Evolutionary conservation across 2,888 invertebrate species (phyloP).

Genomic region (Scaptomyza tumidula): DNA sequence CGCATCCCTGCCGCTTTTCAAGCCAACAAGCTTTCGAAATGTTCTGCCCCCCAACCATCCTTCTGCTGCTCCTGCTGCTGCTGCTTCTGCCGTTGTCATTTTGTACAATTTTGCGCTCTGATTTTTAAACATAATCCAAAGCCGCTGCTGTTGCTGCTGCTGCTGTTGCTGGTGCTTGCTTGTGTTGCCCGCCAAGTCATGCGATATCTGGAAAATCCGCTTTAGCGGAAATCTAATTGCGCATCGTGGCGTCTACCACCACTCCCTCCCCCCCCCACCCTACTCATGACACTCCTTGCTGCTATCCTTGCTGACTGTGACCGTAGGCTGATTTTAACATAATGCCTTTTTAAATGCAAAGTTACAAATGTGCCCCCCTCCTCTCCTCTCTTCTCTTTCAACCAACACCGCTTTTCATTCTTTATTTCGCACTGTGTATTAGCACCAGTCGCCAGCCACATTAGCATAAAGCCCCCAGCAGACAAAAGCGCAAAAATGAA

Average conservation of each 20-base stretch:
- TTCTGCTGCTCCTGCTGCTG: background rate
- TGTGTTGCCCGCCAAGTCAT: constrained; percentile 67
- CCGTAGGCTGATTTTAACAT: constrained; percentile 78
- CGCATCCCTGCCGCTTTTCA: constrained; percentile 77
- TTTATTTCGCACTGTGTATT: constrained; percentile 58
- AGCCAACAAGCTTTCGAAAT: constrained; percentile 21
- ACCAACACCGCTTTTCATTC: constrained; percentile 17
- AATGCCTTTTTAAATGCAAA: constrained; percentile 80
- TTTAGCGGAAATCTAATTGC: constrained; percentile 81
- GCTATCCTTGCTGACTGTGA: constrained; percentile 57
- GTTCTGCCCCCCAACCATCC: background rate
- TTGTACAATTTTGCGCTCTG: constrained; percentile 80
- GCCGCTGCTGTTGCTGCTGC: constrained; percentile 26
- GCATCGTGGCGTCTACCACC: constrained; percentile 65
- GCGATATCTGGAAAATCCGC: constrained; percentile 80
- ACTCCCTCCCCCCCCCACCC: background rate
- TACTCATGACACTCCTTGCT: background rate
- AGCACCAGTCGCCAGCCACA: constrained; percentile 66
- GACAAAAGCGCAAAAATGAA: constrained; percentile 63
- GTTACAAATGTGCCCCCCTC: constrained; percentile 74
- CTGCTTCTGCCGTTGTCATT: constrained; percentile 63
- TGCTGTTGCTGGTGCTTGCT: constrained; percentile 16
- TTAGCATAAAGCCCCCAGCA: constrained; percentile 75
- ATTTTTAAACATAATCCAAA: constrained; percentile 79
- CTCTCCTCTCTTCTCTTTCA: constrained; percentile 4